These are phyloP conservation scores for Meloidogyne floridensis DNA, from an alignment of 1,140 invertebrate species.

Conservation along the genomic window DNA sequence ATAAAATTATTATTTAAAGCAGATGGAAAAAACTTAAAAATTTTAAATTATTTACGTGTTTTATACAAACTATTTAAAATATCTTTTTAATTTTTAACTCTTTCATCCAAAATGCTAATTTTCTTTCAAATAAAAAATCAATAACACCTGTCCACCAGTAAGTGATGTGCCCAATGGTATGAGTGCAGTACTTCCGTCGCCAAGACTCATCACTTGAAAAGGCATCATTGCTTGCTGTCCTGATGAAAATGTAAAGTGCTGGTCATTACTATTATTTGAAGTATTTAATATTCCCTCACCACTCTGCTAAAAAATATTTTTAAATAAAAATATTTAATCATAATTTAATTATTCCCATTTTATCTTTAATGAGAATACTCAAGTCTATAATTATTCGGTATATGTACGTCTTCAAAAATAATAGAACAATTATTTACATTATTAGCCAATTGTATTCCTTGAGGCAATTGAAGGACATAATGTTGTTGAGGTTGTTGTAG, in stretches of 20 bases:
- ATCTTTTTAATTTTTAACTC: too few species aligned
- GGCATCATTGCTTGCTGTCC: constrained; percentile 13
- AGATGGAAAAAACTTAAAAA: constrained; percentile 5
- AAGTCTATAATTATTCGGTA: too few species aligned
- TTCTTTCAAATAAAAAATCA: constrained; percentile 7
- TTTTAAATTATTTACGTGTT: too few species aligned
- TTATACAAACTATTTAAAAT: too few species aligned
- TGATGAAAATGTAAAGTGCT: constrained; percentile 4
- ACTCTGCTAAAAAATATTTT: background rate
- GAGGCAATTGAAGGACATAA: constrained; percentile 22
- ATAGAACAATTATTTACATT: background rate
- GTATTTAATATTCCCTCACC: constrained; percentile 9
- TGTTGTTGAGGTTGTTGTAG: constrained; percentile 15
- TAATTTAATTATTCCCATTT: too few species aligned
- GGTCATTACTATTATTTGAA: background rate
- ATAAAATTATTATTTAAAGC: constrained; percentile 1
- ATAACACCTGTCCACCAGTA: constrained; percentile 5
- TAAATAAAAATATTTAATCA: constrained; percentile 4
- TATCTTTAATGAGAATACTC: too few species aligned
- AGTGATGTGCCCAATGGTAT: constrained; percentile 21
- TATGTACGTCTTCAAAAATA: too few species aligned
- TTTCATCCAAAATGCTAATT: constrained; percentile 4
- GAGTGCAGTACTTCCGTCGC: constrained; percentile 32
- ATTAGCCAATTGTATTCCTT: constrained; percentile 6
- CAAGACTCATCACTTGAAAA: constrained; percentile 38